Conservation (phyloP, 2,888 invertebrate genomes). For the Marasmarcha lunaedactyla region DNA sequence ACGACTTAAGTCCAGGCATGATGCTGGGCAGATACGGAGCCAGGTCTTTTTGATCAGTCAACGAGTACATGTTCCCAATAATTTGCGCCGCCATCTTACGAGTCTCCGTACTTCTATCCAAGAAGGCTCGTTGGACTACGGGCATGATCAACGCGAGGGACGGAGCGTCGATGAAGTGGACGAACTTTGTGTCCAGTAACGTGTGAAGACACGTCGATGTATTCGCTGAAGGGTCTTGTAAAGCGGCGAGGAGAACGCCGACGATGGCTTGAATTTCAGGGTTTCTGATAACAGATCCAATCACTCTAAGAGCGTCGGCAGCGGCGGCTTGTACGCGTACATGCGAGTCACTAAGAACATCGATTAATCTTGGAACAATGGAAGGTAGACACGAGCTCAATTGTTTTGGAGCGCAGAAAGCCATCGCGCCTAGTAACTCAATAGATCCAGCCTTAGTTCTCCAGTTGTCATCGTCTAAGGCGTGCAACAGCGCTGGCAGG, state of each 20-base stretch:
- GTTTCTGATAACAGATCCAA: conserved; percentile 97
- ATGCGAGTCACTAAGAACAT: conserved; percentile 97
- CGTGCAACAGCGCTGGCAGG: conserved; percentile 91
- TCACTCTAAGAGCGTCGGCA: conserved; percentile 93
- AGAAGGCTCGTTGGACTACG: conserved; percentile 96
- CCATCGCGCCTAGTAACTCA: conserved; percentile 97
- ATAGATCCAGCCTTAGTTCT: conserved; percentile 97
- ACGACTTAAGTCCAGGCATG: conserved; percentile 95
- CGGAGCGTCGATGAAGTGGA: conserved; percentile 99
- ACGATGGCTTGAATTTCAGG: conserved; percentile 97
- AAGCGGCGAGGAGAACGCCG: conserved; percentile 86
- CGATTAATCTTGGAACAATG: conserved; percentile 97
- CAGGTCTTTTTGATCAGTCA: conserved; percentile 98
- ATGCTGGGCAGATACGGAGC: conserved; percentile 96
- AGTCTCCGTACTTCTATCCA: conserved; percentile 97
- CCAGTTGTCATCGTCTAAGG: conserved; percentile 98
- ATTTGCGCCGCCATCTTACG: conserved; percentile 99
- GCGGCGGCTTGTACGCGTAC: conserved; percentile 97
- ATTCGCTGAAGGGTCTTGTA: conserved; percentile 96
- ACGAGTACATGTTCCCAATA: conserved; percentile 99
- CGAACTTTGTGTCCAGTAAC: conserved; percentile 94
- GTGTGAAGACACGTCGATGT: conserved; percentile 95
- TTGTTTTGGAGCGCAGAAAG: conserved; percentile 98
- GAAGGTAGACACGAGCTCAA: conserved; percentile 96
- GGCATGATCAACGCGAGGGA: conserved; percentile 99